Percentiles rank a stretch among this genome's conserved stretches.
Conservation (phyloP, 2,113 vertebrate species). For the Salvelinus namaycush region DNA sequence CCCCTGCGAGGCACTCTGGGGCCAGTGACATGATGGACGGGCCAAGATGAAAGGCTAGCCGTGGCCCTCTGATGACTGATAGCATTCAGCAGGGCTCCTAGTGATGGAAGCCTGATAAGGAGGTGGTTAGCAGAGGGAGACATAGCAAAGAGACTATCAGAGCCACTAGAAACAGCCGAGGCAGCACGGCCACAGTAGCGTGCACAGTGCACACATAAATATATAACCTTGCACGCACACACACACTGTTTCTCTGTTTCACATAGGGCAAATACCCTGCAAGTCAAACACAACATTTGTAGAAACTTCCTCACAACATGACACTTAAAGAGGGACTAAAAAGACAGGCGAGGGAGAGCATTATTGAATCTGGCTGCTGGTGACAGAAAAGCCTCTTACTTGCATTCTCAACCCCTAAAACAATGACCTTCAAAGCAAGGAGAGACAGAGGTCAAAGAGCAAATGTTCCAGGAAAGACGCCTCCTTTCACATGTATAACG, state of each 20-base stretch:
- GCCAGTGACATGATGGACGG: background rate
- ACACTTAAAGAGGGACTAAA: conserved; percentile 5
- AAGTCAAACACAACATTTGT: conserved; percentile 9
- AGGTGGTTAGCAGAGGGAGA: conserved; percentile 6
- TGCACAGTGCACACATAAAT: conserved; percentile 28
- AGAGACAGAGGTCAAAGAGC: conserved; percentile 59
- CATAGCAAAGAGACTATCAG: background rate
- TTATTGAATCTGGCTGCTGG: conserved; percentile 26
- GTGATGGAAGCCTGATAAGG: conserved; percentile 63
- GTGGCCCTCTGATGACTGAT: conserved; percentile 68
- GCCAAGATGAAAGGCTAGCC: conserved; percentile 63
- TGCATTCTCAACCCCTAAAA: conserved; percentile 50
- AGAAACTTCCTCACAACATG: conserved; percentile 2
- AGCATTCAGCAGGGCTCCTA: conserved; percentile 60
- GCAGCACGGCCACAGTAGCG: background rate
- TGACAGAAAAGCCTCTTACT: conserved; percentile 1
- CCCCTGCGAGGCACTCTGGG: conserved; percentile 30
- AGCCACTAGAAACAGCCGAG: background rate
- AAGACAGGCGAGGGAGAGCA: conserved; percentile 35
- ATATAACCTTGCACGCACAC: background rate
- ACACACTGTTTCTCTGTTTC: background rate
- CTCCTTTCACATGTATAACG: conserved; percentile 41
- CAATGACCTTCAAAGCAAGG: conserved; percentile 42
- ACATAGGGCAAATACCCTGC: background rate
- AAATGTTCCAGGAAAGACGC: conserved; percentile 60